A percentile compares a stretch with the other conserved stretches of the same genome.
Conservation (phyloP, 2,888 invertebrate species). For the Eubasilissa splendida region DNA sequence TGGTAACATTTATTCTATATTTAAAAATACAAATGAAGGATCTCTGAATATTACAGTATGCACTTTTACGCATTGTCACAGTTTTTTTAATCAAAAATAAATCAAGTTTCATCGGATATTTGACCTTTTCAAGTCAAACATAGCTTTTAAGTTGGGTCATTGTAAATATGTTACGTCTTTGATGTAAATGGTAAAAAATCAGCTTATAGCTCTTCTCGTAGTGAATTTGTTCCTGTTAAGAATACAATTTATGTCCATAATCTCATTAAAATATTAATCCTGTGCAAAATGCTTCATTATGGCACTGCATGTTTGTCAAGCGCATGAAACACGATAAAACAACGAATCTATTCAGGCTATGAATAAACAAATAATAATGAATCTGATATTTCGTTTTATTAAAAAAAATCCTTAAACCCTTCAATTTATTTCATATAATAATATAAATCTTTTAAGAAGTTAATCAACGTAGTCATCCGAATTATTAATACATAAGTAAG, state of each 20-base stretch:
- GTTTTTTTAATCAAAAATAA: background rate
- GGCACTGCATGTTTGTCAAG: conserved; percentile 33
- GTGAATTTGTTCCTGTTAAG: conserved; percentile 44
- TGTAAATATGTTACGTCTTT: conserved; percentile 45
- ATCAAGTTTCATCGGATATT: background rate
- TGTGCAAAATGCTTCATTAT: conserved; percentile 41
- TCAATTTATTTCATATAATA: too few relatives aligned
- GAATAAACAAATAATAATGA: conserved; percentile 33
- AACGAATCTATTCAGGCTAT: conserved; percentile 35
- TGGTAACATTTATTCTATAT: conserved; percentile 51
- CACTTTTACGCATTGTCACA: conserved; percentile 19
- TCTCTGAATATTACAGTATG: conserved; percentile 52
- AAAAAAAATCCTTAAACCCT: background rate
- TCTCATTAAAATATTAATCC: conserved; percentile 44
- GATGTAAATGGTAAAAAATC: conserved; percentile 27
- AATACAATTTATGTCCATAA: conserved; percentile 43
- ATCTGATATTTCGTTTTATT: conserved; percentile 20
- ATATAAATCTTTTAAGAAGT: too few relatives aligned
- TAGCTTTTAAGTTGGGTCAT: conserved; percentile 44
- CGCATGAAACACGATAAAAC: conserved; percentile 30
- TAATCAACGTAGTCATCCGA: background rate
- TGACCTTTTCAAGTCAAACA: conserved; percentile 27
- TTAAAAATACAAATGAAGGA: conserved; percentile 52
- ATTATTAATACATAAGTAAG: background rate
- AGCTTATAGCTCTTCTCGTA: conserved; percentile 40